A percentile compares a stretch with the other conserved stretches of the same genome.
Evolutionary conservation across 2,797 vertebrate genomes (phyloP).

Genomic region (Melanotaenia parkinsoni): DNA sequence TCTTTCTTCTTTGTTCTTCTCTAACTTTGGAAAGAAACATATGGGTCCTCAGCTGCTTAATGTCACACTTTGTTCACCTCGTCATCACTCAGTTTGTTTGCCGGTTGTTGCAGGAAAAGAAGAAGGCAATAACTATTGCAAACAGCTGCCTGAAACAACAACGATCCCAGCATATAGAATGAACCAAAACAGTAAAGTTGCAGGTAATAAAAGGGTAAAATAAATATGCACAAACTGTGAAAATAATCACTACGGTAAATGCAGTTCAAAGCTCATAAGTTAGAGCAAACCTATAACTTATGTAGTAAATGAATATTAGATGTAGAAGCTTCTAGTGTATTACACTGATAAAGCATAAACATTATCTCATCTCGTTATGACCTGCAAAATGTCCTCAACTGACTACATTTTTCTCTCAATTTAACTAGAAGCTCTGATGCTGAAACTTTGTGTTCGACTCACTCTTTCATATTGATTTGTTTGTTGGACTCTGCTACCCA

Average conservation of each 20-base stretch:
- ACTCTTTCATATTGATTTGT: constrained; percentile 61
- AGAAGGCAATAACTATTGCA: background rate
- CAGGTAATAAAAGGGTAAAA: background rate
- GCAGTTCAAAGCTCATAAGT: background rate
- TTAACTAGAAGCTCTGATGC: constrained; percentile 14
- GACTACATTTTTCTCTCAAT: background rate
- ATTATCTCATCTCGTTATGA: background rate
- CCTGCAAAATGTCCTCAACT: background rate
- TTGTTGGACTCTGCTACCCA: constrained; percentile 51
- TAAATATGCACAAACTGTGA: background rate
- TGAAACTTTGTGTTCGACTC: constrained; percentile 39
- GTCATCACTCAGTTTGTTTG: background rate
- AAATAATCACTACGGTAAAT: background rate
- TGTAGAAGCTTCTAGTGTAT: background rate
- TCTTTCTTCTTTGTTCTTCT: background rate
- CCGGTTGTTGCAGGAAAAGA: background rate
- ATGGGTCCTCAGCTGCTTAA: constrained; percentile 4
- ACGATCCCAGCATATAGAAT: background rate
- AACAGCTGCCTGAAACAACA: constrained; percentile 11
- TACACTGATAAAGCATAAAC: background rate
- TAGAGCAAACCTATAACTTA: background rate
- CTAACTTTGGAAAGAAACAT: constrained; percentile 1
- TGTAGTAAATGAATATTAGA: background rate
- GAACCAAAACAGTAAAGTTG: background rate
- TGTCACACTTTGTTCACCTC: constrained; percentile 3